Percentiles rank a stretch among this genome's conserved stretches.
Conservation (phyloP, 2,888 invertebrate species). For the Ennomos fuscantarius region DNA sequence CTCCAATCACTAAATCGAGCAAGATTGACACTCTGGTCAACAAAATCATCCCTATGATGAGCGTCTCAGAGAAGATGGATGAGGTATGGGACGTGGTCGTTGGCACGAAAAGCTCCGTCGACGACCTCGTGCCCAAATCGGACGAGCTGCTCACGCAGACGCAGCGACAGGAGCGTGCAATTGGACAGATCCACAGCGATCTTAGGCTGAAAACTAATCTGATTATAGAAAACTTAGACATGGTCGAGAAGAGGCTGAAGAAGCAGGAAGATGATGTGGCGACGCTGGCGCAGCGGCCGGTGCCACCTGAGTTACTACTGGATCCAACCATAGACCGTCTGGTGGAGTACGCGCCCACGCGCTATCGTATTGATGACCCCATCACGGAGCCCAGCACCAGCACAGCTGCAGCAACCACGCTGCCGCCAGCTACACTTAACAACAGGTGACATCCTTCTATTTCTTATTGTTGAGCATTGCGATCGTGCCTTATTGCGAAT, state of each 20-base stretch:
- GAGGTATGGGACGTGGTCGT: slow-evolving; percentile 96
- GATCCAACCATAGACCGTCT: slow-evolving; percentile 91
- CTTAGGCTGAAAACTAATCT: slow-evolving; percentile 92
- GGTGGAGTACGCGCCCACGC: slow-evolving; percentile 91
- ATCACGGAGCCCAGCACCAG: slow-evolving; percentile 70
- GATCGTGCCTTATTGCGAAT: slow-evolving; percentile 46
- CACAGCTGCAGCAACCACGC: slow-evolving; percentile 64
- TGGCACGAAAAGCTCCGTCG: slow-evolving; percentile 94
- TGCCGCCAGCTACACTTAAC: slow-evolving; percentile 57
- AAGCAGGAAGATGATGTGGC: slow-evolving; percentile 95
- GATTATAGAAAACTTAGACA: slow-evolving; percentile 94
- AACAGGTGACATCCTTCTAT: slow-evolving; percentile 78
- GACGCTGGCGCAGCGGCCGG: slow-evolving; percentile 90
- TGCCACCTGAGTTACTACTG: slow-evolving; percentile 89
- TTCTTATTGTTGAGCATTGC: slow-evolving; percentile 46
- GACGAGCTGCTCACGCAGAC: slow-evolving; percentile 94
- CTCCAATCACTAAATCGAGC: slow-evolving; percentile 86
- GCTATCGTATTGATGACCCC: slow-evolving; percentile 83
- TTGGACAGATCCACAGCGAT: slow-evolving; percentile 94
- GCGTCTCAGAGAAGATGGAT: slow-evolving; percentile 95
- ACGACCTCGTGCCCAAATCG: slow-evolving; percentile 93
- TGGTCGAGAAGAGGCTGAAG: slow-evolving; percentile 93
- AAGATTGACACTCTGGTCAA: slow-evolving; percentile 93
- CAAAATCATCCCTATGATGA: slow-evolving; percentile 93
- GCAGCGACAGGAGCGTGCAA: slow-evolving; percentile 93